Evolutionary conservation across 2,797 vertebrate species (phyloP).

Genomic region (Sebastes wilsoni): DNA sequence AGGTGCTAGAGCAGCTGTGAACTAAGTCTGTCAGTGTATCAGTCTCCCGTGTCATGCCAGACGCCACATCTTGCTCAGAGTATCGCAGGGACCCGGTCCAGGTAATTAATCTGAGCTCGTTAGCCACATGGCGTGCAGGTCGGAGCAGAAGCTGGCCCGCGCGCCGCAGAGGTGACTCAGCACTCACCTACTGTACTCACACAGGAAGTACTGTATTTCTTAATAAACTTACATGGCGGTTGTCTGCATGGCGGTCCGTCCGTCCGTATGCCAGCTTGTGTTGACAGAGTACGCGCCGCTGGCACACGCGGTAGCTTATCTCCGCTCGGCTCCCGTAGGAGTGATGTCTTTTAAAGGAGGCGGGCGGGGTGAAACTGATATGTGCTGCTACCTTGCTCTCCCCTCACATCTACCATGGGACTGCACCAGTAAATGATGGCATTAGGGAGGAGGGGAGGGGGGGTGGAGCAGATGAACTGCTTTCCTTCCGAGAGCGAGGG

Average conservation of each 20-base stretch:
- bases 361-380: slow-evolving; percentile 56
- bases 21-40: slow-evolving; percentile 58
- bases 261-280: slow-evolving; percentile 6
- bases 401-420: slow-evolving; percentile 60
- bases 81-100: slow-evolving; percentile 59
- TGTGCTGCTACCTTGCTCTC: slow-evolving; percentile 50
- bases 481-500: slow-evolving; percentile 58
- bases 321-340: slow-evolving; percentile 25
- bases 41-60: slow-evolving; percentile 60
- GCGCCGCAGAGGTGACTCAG: slow-evolving; percentile 12
- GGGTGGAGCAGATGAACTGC: slow-evolving; percentile 50
- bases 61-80: slow-evolving; percentile 59
- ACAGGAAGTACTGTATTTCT: not conserved
- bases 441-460: slow-evolving; percentile 53
- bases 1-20: slow-evolving; percentile 63
- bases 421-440: slow-evolving; percentile 68
- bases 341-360: slow-evolving; percentile 48
- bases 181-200: slow-evolving; percentile 3
- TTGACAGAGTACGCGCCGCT: slow-evolving; percentile 35
- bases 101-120: slow-evolving; percentile 75
- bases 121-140: slow-evolving; percentile 66
- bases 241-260: slow-evolving; percentile 15
- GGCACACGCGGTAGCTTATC: slow-evolving; percentile 52
- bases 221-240: not conserved
- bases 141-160: slow-evolving; percentile 13